Base-by-base conservation (phyloP, 2,797 vertebrate species). In the Pseudochirops cupreus region DNA sequence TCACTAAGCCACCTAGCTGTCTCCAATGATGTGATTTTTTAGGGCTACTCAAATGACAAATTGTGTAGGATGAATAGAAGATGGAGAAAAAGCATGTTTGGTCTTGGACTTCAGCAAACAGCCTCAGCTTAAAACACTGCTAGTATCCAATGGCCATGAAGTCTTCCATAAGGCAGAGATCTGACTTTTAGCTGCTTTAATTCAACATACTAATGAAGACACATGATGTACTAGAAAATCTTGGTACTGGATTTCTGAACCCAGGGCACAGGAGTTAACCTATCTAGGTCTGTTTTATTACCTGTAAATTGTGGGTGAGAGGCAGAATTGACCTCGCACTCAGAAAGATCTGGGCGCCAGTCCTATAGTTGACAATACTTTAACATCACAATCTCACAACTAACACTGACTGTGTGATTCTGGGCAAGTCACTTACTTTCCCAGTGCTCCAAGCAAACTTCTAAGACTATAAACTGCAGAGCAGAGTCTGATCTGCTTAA, bases 151-250 rank as follows among this genome's bases (percentile, higher is more conserved):
- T 29, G 46, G n/a, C n/a, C 3, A 0, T 33, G 82, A 96, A 56
- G 67, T 82, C 92, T 92, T 52, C 90, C 91, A 90, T 46, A 93
- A n/a, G 33, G 16, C 57, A 33, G 50, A 92, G 56, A 56, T 59
- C 4, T 26, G 13, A 56, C 87, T 95, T 62, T 58, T 92, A 67
- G 26, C 57, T 56, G 54, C 91, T 92, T 96, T 39, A 87, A 59
- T 52, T n/a, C 14, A 90, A 46, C 26, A 93, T 96, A 62, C 54
- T 93, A 62, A 14, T 62, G 29, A 62, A 31, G 31, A 62, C 3
- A 33, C 59, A 62, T 33, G 31, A 62, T 33, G 59, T 62, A 13
- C 12, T 62, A 62, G 31, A 62, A 39, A 74, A 74, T 74, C 3
- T 33, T 67, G n/a, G 62, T 74, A 2, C 62, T 74, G 33, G 16